Percentiles rank a stretch among this genome's conserved stretches.
phyloP scores from a whole-genome alignment of 2,113 vertebrate genomes.

The Macroglossus sobrinus region DNA sequence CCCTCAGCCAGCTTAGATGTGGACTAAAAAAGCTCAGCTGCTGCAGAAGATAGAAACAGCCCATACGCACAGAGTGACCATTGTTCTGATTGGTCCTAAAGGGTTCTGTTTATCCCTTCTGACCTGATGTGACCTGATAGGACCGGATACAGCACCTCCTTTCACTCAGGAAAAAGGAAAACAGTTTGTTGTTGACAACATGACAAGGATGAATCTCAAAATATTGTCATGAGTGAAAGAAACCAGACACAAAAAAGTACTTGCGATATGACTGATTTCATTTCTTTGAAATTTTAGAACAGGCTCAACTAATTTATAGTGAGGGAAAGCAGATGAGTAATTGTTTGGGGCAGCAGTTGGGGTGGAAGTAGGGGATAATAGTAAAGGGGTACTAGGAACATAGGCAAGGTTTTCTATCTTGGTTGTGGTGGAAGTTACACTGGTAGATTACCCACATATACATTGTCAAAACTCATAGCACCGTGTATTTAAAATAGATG shows the following conservation, averaged over 20 bases:
- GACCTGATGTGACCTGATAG: neutral
- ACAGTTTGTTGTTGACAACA: conserved; percentile 9
- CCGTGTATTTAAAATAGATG: neutral
- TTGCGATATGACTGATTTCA: neutral
- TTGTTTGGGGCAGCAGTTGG: neutral
- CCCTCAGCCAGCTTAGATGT: neutral
- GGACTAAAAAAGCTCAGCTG: neutral
- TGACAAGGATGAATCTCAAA: neutral
- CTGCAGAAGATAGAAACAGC: neutral
- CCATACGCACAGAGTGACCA: neutral
- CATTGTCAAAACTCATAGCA: neutral
- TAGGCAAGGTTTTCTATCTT: neutral
- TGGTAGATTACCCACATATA: neutral
- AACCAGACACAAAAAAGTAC: conserved; percentile 45
- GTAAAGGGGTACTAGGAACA: neutral
- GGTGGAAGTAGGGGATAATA: fast-evolving
- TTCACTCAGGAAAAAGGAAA: neutral
- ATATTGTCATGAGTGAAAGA: conserved; percentile 24
- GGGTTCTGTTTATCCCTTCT: neutral
- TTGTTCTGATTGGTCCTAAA: neutral
- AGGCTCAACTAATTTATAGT: conserved; percentile 30
- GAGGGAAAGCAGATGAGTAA: conserved; percentile 15
- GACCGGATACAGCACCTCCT: neutral
- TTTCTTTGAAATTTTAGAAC: conserved; percentile 37
- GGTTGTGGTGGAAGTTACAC: neutral